A percentile compares a stretch with the other conserved stretches of the same genome.
These are phyloP conservation scores for Abrostola tripartita DNA, from an alignment of 2,888 invertebrate species.

Conservation along the genomic window DNA sequence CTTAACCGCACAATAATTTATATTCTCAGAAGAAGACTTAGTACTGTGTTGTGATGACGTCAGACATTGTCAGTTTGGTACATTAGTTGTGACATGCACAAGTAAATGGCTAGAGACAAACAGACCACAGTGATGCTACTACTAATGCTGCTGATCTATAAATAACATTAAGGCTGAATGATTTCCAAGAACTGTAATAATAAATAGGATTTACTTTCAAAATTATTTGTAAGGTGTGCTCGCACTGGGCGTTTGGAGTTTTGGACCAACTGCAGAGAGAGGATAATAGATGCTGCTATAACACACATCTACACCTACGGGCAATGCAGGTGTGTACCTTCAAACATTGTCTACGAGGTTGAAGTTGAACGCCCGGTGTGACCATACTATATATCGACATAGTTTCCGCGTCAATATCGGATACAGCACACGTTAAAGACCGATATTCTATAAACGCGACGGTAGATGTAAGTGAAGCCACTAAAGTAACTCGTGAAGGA, in stretches of 20 bases:
- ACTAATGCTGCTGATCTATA: constrained; percentile 18
- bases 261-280: neutral
- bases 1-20: neutral
- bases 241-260: constrained; percentile 6
- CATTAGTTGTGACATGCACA: constrained; percentile 31
- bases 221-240: constrained; percentile 24
- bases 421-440: neutral
- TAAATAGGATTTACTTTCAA: constrained; percentile 27
- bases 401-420: constrained; percentile 8
- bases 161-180: constrained; percentile 52
- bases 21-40: neutral
- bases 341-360: too few relatives aligned
- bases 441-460: constrained; percentile 20
- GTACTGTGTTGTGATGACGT: neutral
- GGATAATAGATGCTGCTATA: constrained; percentile 13
- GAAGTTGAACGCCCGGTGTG: neutral
- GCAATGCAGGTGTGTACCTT: too few relatives aligned
- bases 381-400: neutral
- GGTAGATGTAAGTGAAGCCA: constrained; percentile 44
- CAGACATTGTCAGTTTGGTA: constrained; percentile 26
- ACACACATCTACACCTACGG: too few relatives aligned
- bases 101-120: constrained; percentile 11
- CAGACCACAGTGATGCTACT: neutral
- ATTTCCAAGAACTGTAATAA: constrained; percentile 29
- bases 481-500: constrained; percentile 55